phyloP scores from a whole-genome alignment of 2,113 vertebrate species.

The Merops nubicus region DNA sequence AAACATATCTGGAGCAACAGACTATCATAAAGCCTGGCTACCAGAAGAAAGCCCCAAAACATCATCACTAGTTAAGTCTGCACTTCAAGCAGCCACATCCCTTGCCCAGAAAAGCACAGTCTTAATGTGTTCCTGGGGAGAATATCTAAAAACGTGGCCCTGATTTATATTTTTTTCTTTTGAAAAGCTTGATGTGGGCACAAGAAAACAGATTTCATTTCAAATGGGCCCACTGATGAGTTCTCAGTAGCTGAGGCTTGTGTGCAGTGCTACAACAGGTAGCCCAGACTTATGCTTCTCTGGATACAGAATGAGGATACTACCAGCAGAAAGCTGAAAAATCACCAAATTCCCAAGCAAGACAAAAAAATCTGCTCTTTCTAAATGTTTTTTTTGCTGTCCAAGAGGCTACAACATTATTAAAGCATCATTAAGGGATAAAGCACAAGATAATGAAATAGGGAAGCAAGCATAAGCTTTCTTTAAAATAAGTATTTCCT shows the following conservation, averaged over 20 bases:
- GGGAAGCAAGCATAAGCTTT: not conserved
- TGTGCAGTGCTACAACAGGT: not conserved
- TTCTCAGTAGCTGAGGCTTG: not conserved
- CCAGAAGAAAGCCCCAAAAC: not conserved
- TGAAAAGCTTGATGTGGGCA: not conserved
- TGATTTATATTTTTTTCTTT: not conserved
- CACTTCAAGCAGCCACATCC: not conserved
- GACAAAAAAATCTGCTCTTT: not conserved
- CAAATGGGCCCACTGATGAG: not conserved
- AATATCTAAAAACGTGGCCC: not conserved
- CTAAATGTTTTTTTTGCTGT: not conserved
- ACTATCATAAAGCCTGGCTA: not conserved
- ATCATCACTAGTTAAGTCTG: not conserved
- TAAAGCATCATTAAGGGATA: not conserved
- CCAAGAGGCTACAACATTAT: not conserved
- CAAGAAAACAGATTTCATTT: not conserved
- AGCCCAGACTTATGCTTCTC: not conserved
- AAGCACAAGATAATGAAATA: not conserved
- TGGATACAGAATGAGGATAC: not conserved
- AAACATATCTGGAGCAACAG: not conserved
- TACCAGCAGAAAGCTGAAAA: not conserved
- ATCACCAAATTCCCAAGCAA: not conserved
- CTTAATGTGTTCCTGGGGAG: not conserved
- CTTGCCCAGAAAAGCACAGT: not conserved
- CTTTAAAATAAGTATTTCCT: not conserved